A percentile compares a stretch with the other conserved stretches of the same genome.
These are phyloP conservation scores for Myotis daubentonii DNA, from an alignment of 2,797 vertebrate genomes.

Conservation along the genomic window DNA sequence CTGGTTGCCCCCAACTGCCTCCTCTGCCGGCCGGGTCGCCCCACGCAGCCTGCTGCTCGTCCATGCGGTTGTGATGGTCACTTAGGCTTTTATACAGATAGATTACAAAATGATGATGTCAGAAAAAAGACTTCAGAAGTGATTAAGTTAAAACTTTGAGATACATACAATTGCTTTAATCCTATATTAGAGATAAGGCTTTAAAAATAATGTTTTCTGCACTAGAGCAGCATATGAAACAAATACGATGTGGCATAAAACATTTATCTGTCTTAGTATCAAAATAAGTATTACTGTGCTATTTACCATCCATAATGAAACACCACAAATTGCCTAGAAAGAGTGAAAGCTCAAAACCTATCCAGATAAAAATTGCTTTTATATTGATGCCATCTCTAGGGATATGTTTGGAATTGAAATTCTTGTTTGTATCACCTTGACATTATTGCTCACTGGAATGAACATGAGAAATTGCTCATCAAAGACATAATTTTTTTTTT, in stretches of 20 bases:
- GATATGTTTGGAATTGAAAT: slow-evolving; percentile 79
- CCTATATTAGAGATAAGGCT: not conserved
- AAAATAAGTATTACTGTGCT: slow-evolving; percentile 62
- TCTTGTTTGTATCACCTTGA: slow-evolving; percentile 78
- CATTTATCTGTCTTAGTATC: slow-evolving; percentile 71
- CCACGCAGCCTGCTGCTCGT: too few species aligned
- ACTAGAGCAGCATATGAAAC: slow-evolving; percentile 25
- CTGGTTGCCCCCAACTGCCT: too few species aligned
- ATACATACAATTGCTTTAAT: not conserved
- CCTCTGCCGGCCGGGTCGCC: too few species aligned
- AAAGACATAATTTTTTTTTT: slow-evolving; percentile 61
- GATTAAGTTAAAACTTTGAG: not conserved
- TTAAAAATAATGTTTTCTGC: slow-evolving; percentile 23
- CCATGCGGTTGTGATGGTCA: too few species aligned
- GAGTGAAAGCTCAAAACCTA: slow-evolving; percentile 81
- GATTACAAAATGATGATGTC: not conserved
- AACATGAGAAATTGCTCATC: slow-evolving; percentile 82
- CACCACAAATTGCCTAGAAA: slow-evolving; percentile 58
- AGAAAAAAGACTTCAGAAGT: not conserved
- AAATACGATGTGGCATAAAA: slow-evolving; percentile 66
- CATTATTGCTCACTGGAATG: slow-evolving; percentile 82
- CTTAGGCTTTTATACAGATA: too few species aligned
- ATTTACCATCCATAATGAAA: slow-evolving; percentile 64
- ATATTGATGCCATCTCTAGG: slow-evolving; percentile 72
- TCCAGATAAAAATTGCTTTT: slow-evolving; percentile 80